phyloP scores from a whole-genome alignment of 2,888 invertebrate species.

The Trachelus tabidus region DNA sequence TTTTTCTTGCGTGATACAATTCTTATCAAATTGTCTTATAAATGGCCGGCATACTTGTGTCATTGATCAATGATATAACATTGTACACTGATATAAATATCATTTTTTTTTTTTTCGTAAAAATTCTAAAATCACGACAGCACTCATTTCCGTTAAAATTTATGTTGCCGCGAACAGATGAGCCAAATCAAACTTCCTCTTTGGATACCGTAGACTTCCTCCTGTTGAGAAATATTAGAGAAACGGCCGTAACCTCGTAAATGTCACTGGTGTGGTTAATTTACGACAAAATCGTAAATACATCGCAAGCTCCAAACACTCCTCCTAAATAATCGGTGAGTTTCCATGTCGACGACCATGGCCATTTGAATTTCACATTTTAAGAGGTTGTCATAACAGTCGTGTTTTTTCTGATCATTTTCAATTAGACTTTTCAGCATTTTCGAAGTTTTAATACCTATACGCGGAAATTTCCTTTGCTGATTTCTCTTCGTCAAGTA shows the following conservation, averaged over 20 bases:
- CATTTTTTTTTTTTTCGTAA: neutral
- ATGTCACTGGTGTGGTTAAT: neutral
- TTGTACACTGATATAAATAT: neutral
- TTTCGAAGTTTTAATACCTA: too few species aligned
- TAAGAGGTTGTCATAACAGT: neutral
- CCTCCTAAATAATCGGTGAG: neutral
- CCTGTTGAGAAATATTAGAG: neutral
- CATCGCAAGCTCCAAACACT: neutral
- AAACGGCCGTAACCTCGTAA: neutral
- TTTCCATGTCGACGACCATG: neutral
- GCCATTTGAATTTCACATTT: neutral
- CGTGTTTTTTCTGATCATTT: neutral
- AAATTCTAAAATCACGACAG: neutral
- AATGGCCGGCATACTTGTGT: too few species aligned
- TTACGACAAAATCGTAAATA: neutral
- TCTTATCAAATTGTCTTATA: neutral
- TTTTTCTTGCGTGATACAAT: neutral
- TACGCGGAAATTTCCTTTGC: too few species aligned
- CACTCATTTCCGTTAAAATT: neutral
- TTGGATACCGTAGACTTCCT: neutral
- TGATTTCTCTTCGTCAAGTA: too few species aligned
- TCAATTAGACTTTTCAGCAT: too few species aligned
- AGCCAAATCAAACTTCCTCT: neutral
- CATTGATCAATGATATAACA: too few species aligned
- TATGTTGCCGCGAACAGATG: neutral